Evolutionary conservation across 1,140 invertebrate genomes (phyloP), one percentile per base, ranked within the genome.

Genomic region (Macrosteles quadrilineatus): DNA sequence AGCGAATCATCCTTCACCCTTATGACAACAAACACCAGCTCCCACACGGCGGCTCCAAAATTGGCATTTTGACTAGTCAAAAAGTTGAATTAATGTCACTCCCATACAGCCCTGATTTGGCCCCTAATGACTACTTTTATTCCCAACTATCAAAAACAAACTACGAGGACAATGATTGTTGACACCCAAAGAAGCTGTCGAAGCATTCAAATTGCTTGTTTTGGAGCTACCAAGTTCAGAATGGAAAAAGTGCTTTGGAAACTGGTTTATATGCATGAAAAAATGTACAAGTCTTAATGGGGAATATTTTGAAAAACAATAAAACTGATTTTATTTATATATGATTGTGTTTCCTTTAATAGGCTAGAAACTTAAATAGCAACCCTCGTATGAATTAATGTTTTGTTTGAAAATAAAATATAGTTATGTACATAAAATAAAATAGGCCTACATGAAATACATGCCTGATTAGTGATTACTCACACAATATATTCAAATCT

Each of bases 91-190:
- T 76, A 72, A 81, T 85, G 43, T 73, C 73, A 30, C 81, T 83
- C 72, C 80, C 32, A 36, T 36, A 36, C 73, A 79, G 73, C 63
- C 79, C 78, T 70, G 79, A 84, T 75, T 73, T 84, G 29, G 77
- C 79, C 59, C 78, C 79, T 50, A 78, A 76, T 59, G 80, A 83
- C 74, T 82, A 77, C 29, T 78, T 76, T 66, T 79, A 21, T 78
- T 79, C 74, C 75, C 74, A 73, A 77, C 76, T 70, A 40, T 76
- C 71, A 76, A 79, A 77, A 79, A 76, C 76, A 77, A 65, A 64
- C 77, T 78, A 55, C 55, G 71, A 53, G 75, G 74, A 67, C 74
- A 77, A 71, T 76, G 53, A 75, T 80, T 77, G 68, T 74, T 71
- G 65, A 76, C 76, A 71, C 72, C 76, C 72, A 70, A 78, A 45